These are phyloP conservation scores for Augiades crinisus DNA, from an alignment of 2,888 invertebrate species.

Conservation along the genomic window DNA sequence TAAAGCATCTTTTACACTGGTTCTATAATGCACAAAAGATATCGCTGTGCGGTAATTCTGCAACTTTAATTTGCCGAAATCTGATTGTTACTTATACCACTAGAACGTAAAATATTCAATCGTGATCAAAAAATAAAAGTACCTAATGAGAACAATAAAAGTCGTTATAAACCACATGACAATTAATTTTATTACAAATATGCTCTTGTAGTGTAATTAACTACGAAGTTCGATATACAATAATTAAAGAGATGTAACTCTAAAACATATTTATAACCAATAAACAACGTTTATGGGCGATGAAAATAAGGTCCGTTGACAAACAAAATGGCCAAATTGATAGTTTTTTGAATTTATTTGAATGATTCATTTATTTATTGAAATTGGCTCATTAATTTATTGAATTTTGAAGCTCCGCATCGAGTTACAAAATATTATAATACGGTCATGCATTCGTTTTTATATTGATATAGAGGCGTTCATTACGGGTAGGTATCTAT, in stretches of 20 bases:
- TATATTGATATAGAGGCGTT: not conserved
- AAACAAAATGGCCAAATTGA: slow-evolving; percentile 9
- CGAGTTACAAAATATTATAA: slow-evolving; percentile 1
- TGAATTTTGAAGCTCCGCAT: slow-evolving; percentile 3
- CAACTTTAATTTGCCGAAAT: no score
- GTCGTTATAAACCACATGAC: slow-evolving; percentile 11
- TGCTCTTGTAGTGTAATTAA: slow-evolving; percentile 10
- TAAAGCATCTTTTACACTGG: no score
- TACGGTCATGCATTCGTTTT: not conserved
- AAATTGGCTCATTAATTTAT: slow-evolving; percentile 15
- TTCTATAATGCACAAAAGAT: no score
- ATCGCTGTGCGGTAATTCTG: no score
- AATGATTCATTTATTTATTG: slow-evolving; percentile 20
- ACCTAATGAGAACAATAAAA: slow-evolving; percentile 12
- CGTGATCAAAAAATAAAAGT: not conserved
- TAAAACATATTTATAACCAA: slow-evolving; percentile 13
- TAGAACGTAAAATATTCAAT: not conserved
- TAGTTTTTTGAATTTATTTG: slow-evolving; percentile 14
- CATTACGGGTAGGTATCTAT: no score
- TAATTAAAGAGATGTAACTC: slow-evolving; percentile 12
- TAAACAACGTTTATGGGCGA: slow-evolving; percentile 14
- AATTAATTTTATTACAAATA: slow-evolving; percentile 15
- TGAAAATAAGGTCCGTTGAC: slow-evolving; percentile 18
- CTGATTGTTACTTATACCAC: no score
- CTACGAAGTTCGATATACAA: slow-evolving; percentile 14